A percentile compares a stretch with the other conserved stretches of the same genome.
phyloP scores from a whole-genome alignment of 2,888 invertebrate species.

The Oegoconia quadripuncta region DNA sequence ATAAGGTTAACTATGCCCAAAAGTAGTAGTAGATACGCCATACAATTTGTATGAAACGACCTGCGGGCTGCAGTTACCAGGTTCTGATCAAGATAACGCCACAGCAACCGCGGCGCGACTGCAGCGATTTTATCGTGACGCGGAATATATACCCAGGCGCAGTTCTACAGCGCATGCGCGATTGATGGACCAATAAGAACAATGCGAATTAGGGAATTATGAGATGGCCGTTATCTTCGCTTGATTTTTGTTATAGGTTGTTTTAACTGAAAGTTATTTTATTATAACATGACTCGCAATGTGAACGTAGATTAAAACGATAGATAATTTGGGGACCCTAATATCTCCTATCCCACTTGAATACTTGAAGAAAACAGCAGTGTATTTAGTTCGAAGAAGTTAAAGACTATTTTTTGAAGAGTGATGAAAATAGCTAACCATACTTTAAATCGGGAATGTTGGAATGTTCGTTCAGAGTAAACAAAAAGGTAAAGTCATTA shows the following conservation, averaged over 20 bases:
- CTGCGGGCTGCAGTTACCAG: slow-evolving; percentile 59
- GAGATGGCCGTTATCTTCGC: slow-evolving; percentile 2
- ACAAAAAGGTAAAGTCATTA: too few relatives aligned
- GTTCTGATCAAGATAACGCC: slow-evolving; percentile 66
- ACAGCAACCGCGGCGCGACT: slow-evolving; percentile 53
- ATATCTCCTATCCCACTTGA: too few relatives aligned
- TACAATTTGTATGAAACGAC: slow-evolving; percentile 77
- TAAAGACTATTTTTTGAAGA: too few relatives aligned
- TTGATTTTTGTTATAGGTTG: not conserved
- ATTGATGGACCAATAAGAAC: slow-evolving; percentile 72
- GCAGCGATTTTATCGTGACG: slow-evolving; percentile 58
- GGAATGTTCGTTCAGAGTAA: too few relatives aligned
- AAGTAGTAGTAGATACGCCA: slow-evolving; percentile 70
- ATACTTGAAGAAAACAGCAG: too few relatives aligned
- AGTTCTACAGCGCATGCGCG: slow-evolving; percentile 51
- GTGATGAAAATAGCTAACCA: too few relatives aligned
- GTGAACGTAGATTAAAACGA: too few relatives aligned
- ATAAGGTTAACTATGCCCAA: slow-evolving; percentile 77
- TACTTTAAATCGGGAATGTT: too few relatives aligned
- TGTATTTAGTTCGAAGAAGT: too few relatives aligned
- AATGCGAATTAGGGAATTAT: slow-evolving; percentile 51
- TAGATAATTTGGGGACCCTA: too few relatives aligned
- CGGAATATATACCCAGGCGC: slow-evolving; percentile 54
- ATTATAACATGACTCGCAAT: too few relatives aligned
- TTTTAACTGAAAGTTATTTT: too few relatives aligned